A percentile compares a stretch with the other conserved stretches of the same genome.
These are phyloP conservation scores for Meta bourneti DNA, from an alignment of 2,888 invertebrate genomes.

Conservation along the genomic window DNA sequence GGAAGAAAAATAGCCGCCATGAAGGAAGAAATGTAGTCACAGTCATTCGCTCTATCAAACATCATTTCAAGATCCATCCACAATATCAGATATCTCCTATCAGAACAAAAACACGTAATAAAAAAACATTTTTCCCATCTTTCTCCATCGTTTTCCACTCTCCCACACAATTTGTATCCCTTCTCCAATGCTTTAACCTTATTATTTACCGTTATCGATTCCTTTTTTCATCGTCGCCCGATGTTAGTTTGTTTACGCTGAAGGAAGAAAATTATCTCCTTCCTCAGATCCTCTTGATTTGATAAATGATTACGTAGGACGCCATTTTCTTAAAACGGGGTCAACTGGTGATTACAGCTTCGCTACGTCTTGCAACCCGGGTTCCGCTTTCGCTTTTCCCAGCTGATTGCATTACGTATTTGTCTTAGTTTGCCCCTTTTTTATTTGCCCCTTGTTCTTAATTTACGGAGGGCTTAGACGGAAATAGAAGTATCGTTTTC, in stretches of 20 bases:
- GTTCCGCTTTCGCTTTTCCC: background rate
- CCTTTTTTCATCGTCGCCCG: slow-evolving; percentile 11
- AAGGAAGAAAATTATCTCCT: slow-evolving; percentile 53
- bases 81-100: too few relatives aligned
- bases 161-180: slow-evolving; percentile 53
- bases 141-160: background rate
- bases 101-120: too few relatives aligned
- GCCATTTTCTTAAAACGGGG: slow-evolving; percentile 64
- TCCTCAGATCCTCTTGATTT: slow-evolving; percentile 41
- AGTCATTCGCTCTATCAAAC: too few relatives aligned
- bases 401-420: slow-evolving; percentile 39
- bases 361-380: background rate
- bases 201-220: slow-evolving; percentile 69
- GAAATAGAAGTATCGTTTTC: slow-evolving; percentile 13
- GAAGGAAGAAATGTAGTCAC: too few relatives aligned
- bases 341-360: slow-evolving; percentile 60
- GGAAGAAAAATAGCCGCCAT: too few relatives aligned
- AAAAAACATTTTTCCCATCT: background rate
- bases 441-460: background rate
- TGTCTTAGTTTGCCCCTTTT: slow-evolving; percentile 15
- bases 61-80: too few relatives aligned
- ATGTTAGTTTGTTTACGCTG: slow-evolving; percentile 58
- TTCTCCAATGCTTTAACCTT: slow-evolving; percentile 47
- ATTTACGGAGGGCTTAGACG: slow-evolving; percentile 6
- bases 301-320: slow-evolving; percentile 63